Base-by-base conservation (phyloP, 2,888 invertebrate species). In the Siphlonurus alternatus region DNA sequence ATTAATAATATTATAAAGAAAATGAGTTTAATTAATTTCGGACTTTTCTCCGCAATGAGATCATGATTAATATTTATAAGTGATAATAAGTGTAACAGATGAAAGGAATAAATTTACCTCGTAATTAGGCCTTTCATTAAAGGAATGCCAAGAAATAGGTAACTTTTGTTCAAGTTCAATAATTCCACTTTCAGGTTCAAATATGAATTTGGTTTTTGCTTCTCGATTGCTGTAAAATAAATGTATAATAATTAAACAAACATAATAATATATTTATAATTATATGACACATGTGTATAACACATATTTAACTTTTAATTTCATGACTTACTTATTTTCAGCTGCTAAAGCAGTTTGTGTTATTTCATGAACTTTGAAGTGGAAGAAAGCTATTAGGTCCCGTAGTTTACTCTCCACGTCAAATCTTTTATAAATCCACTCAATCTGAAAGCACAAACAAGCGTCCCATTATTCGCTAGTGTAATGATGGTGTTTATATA, bases 81-180 rank as follows among this genome's bases (percentile, higher is more conserved):
- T 3, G 53, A 24, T 18, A 53, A 62, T 56, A 38, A 63, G 38
- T 38, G 59, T 62, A 53, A 7, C 15, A 23, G 23, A 53, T 60
- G 23, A 65, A 25, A 25, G 25, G 20, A 51, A 51, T 23, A 61
- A 51, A 24, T 25, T 71, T 74, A 80, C 80, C 71, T 81, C 80
- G 72, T 89, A 90, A 72, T 86, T 87, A 0, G 92, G 92, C 0
- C 89, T 89, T 69, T 89, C 85, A 74, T 92, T 91, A 74, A 93
- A 93, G 0, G 91, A 87, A 74, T 92, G 90, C 92, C 92, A 92
- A 0, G 92, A 89, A 83, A 93, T 88, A 0, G 93, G 93, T 56
- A 93, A 77, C 71, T 93, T 93, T 71, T 93, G 92, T 71, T 92
- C 91, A 61, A 91, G 76, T 61, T 87, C 80, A 70, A 93, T 83